Conservation (phyloP, 2,888 invertebrate species). For the Acronicta psi region DNA sequence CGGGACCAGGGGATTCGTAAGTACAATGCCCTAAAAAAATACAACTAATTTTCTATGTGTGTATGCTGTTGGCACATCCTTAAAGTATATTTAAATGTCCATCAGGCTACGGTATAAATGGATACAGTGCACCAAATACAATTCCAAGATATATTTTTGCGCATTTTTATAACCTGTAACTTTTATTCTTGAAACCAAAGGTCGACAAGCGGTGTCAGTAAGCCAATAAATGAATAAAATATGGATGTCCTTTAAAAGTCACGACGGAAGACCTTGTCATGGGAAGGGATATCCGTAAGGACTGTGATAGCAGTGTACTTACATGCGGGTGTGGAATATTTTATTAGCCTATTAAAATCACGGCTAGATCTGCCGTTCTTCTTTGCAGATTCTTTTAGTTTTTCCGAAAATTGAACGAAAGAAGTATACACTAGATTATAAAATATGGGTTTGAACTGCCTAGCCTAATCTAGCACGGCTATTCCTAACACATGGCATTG, state of each 20-base stretch:
- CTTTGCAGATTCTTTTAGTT: no score
- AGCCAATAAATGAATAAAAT: conserved; percentile 49
- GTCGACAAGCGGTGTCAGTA: conserved; percentile 29
- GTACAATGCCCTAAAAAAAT: no score
- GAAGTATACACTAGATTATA: no score
- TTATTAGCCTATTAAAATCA: conserved; percentile 5
- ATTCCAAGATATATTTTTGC: conserved; percentile 8
- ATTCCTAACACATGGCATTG: no score
- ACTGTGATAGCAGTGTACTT: conserved; percentile 26
- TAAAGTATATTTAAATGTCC: no score
- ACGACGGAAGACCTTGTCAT: conserved; percentile 43
- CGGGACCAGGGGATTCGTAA: no score
- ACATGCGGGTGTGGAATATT: conserved; percentile 28
- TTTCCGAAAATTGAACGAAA: no score
- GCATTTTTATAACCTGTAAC: conserved; percentile 24
- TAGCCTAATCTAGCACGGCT: no score
- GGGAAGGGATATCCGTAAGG: conserved; percentile 35
- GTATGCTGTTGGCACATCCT: no score
- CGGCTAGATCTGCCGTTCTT: background rate
- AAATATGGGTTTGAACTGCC: no score
- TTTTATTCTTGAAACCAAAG: conserved; percentile 32
- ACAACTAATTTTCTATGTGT: no score
- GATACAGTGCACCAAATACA: background rate
- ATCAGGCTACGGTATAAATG: background rate
- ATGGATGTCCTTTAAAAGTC: conserved; percentile 43